These are phyloP conservation scores for Chlorodrepanis virens DNA, from an alignment of 2,113 vertebrate species.

Conservation along the genomic window DNA sequence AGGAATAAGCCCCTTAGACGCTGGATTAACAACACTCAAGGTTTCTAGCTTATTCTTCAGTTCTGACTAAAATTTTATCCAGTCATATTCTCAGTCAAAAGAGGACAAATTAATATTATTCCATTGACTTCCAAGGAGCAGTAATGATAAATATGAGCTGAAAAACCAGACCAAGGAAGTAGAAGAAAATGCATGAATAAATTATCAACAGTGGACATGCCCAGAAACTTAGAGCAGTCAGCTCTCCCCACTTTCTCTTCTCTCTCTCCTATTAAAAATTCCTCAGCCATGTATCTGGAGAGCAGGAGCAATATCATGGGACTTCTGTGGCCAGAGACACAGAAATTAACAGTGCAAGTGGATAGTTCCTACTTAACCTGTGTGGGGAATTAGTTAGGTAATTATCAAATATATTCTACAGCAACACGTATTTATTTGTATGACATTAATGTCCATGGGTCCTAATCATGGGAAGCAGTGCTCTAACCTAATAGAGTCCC, in stretches of 20 bases:
- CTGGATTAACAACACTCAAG: not conserved
- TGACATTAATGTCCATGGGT: not conserved
- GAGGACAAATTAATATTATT: not conserved
- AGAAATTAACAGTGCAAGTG: not conserved
- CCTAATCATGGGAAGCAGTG: not conserved
- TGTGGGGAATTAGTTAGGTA: not conserved
- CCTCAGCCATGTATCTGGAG: not conserved
- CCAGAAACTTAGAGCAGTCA: not conserved
- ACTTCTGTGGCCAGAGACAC: not conserved
- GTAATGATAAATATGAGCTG: not conserved
- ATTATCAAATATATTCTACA: not conserved
- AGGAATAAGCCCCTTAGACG: not conserved
- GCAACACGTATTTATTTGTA: not conserved
- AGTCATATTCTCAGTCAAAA: not conserved
- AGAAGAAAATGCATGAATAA: slow-evolving; percentile 18
- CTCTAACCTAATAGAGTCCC: slow-evolving; percentile 14
- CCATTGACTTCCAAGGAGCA: not conserved
- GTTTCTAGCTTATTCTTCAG: not conserved
- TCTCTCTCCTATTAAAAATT: not conserved
- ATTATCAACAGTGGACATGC: not conserved
- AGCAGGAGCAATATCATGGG: not conserved
- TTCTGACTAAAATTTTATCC: not conserved
- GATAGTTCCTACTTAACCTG: not conserved
- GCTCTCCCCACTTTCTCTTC: not conserved
- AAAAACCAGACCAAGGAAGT: not conserved